Evolutionary conservation across 2,113 vertebrate species (phyloP), one percentile per base, ranked within the genome.

Genomic region (Lepus timidus): DNA sequence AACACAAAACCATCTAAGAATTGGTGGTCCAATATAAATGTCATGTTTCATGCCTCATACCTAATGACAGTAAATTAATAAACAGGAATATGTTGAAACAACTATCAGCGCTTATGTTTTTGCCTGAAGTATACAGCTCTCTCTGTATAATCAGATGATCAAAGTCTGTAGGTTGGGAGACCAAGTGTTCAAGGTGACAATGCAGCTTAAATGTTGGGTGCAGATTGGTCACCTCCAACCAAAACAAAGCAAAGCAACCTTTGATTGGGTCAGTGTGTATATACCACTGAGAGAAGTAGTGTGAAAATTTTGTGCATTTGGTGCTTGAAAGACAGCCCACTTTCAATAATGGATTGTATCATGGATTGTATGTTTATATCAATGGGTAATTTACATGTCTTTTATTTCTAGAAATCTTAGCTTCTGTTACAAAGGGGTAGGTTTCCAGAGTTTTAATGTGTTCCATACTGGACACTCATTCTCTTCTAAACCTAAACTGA

Each of bases 381-480:
- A 74, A 84, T 19, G 88, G 61, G 87, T 92, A 93, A 88, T 90
- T 75, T 90, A 86, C 74, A 91, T 90, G 51, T 82, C 62, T 94
- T 95, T 91, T 36, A 29, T n/a, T 79, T 64, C 86, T 67, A 27
- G 75, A 92, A 85, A 75, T 88, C 65, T 95, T 93, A 78, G 70
- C 65, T 90, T 71, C 62, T 44, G 75, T 95, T 92, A 65, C 19
- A 6, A 90, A 44, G 27, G 55, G 84, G 79, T 31, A 75, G 55
- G 85, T 83, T 92, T 96, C 62, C n/a, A 33, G 64, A 31, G 73
- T 80, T 83, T 94, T 96, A 94, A 95, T 97, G 61, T 44, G 29
- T 76, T 96, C 82, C 74, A 88, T 70, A 93, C 79, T 85, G 93
- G 81, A 90, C 74, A 88, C 79, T 90, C 89, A 61, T 61, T 55